phyloP scores from a whole-genome alignment of 2,113 vertebrate species.

The Psophia crepitans region DNA sequence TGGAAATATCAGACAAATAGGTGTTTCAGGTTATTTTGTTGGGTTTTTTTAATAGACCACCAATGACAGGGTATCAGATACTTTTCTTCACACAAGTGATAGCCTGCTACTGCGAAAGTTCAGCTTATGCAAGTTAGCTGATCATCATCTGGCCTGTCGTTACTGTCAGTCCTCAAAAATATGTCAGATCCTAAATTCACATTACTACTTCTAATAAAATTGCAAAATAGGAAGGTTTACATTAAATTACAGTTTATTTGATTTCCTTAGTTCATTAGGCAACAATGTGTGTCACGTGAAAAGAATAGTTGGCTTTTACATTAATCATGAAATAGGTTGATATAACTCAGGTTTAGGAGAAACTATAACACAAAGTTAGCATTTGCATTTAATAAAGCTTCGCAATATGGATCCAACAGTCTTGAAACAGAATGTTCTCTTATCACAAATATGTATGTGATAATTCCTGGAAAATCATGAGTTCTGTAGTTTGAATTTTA shows the following conservation, averaged over 20 bases:
- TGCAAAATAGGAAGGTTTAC: not conserved
- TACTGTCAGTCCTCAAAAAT: not conserved
- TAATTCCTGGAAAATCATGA: not conserved
- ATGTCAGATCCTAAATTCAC: not conserved
- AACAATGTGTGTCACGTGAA: not conserved
- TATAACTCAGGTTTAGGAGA: not conserved
- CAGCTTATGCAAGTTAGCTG: not conserved
- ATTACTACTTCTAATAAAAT: not conserved
- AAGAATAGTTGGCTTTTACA: not conserved
- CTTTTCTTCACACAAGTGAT: not conserved
- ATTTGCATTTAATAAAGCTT: not conserved
- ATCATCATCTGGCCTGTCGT: not conserved
- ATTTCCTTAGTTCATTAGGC: not conserved
- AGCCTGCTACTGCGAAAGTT: not conserved
- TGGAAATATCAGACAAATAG: not conserved
- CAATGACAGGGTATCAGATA: not conserved
- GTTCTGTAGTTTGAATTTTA: not conserved
- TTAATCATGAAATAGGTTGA: not conserved
- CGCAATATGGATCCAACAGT: not conserved
- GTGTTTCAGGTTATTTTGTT: not conserved
- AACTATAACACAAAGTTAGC: not conserved
- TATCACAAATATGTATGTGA: not conserved
- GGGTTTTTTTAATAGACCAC: not conserved
- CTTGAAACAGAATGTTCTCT: not conserved
- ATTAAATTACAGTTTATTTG: not conserved